Evolutionary conservation across 1,140 invertebrate species (phyloP).

Genomic region (Proales similis): DNA sequence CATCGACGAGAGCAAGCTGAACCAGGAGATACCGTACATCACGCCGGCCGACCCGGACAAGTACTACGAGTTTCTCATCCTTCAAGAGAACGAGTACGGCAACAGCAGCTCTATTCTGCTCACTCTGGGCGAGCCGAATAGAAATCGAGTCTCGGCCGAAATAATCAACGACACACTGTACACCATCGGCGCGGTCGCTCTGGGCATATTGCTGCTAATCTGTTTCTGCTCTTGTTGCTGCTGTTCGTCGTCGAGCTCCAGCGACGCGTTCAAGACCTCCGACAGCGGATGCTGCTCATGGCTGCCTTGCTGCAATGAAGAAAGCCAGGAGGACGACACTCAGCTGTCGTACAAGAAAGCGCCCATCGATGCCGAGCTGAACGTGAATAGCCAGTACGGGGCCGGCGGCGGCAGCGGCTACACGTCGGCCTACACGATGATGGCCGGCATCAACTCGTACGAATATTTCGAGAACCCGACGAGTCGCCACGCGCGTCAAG

Average conservation of each 20-base stretch:
- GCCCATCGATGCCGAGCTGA: constrained; percentile 16
- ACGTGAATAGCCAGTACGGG: too few relatives aligned
- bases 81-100: constrained; percentile 32
- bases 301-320: constrained; percentile 4
- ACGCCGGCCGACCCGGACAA: constrained; percentile 28
- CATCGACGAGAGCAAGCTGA: constrained; percentile 35
- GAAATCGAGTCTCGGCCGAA: background rate
- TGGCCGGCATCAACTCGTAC: too few relatives aligned
- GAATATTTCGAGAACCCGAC: too few relatives aligned
- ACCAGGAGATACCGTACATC: constrained; percentile 34
- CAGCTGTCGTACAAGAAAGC: constrained; percentile 29
- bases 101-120: constrained; percentile 18
- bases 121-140: constrained; percentile 3
- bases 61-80: constrained; percentile 35
- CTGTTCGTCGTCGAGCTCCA: constrained; percentile 4
- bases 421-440: too few relatives aligned
- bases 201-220: background rate
- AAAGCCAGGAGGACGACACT: background rate
- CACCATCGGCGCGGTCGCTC: background rate
- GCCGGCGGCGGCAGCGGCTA: too few relatives aligned
- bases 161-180: constrained; percentile 20
- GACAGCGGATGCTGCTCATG: too few relatives aligned
- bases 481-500: too few relatives aligned
- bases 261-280: constrained; percentile 3
- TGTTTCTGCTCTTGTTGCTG: constrained; percentile 26